These are phyloP conservation scores for Mesaphorura yosii DNA, from an alignment of 1,140 invertebrate species.

Conservation along the genomic window DNA sequence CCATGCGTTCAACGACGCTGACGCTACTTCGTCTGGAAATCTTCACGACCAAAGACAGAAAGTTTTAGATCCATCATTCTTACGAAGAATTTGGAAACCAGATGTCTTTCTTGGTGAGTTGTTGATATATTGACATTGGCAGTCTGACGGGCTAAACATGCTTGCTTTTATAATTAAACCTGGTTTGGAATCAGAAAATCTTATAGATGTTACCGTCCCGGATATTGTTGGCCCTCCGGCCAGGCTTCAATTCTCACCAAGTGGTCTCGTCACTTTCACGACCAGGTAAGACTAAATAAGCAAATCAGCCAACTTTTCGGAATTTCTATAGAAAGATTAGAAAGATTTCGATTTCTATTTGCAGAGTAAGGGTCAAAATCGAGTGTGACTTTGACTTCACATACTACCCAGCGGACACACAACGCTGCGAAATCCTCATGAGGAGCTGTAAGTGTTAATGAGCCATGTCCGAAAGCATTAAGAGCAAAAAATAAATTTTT, in stretches of 20 bases:
- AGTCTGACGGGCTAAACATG: no score
- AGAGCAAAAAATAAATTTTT: neutral
- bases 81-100: slow-evolving; percentile 15
- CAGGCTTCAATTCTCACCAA: slow-evolving; percentile 4
- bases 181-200: no score
- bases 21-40: no score
- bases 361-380: neutral
- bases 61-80: slow-evolving; percentile 8
- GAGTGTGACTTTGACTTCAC: neutral
- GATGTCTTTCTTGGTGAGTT: slow-evolving; percentile 10
- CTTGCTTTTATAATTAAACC: no score
- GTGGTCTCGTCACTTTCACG: slow-evolving; percentile 9
- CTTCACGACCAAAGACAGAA: no score
- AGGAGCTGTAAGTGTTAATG: neutral
- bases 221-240: slow-evolving; percentile 1
- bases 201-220: neutral
- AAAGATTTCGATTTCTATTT: neutral
- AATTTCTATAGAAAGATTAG: neutral
- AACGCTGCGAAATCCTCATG: neutral
- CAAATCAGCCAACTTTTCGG: no score
- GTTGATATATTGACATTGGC: no score
- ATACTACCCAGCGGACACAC: neutral
- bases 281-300: neutral
- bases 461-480: neutral
- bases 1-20: no score